phyloP scores from a whole-genome alignment of 2,888 invertebrate species.

The Parnassius smintheus region DNA sequence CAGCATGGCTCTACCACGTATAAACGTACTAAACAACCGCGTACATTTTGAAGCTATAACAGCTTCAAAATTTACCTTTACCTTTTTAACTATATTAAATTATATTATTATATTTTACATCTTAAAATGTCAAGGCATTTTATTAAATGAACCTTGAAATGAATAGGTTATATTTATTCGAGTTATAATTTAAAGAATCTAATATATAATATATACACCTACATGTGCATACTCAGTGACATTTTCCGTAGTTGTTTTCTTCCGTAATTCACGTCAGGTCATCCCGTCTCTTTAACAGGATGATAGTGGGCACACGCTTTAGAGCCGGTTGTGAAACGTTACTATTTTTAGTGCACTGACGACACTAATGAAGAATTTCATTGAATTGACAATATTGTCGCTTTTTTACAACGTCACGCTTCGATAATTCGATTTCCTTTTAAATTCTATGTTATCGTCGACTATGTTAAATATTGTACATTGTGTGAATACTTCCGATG shows the following conservation, averaged over 20 bases:
- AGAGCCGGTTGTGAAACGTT: slow-evolving; percentile 51
- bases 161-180: too few species aligned
- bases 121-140: too few species aligned
- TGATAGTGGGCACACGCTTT: slow-evolving; percentile 56
- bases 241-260: slow-evolving; percentile 30
- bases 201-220: not conserved
- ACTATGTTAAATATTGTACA: too few species aligned
- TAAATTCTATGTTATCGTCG: slow-evolving; percentile 14
- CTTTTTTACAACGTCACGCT: slow-evolving; percentile 34
- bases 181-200: too few species aligned
- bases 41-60: too few species aligned
- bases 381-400: slow-evolving; percentile 52
- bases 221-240: slow-evolving; percentile 17
- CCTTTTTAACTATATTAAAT: too few species aligned
- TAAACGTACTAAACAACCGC: too few species aligned
- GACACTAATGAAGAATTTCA: slow-evolving; percentile 62
- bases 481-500: too few species aligned
- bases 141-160: too few species aligned
- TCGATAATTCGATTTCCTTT: slow-evolving; percentile 29
- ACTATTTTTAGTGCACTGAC: slow-evolving; percentile 69
- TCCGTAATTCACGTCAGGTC: slow-evolving; percentile 36
- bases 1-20: too few species aligned
- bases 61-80: too few species aligned
- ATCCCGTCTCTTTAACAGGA: slow-evolving; percentile 59
- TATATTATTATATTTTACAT: too few species aligned